Base-by-base conservation (phyloP, 30 jellyfish, hydroid and myxozoan species). In the Pelagia noctiluca region DNA sequence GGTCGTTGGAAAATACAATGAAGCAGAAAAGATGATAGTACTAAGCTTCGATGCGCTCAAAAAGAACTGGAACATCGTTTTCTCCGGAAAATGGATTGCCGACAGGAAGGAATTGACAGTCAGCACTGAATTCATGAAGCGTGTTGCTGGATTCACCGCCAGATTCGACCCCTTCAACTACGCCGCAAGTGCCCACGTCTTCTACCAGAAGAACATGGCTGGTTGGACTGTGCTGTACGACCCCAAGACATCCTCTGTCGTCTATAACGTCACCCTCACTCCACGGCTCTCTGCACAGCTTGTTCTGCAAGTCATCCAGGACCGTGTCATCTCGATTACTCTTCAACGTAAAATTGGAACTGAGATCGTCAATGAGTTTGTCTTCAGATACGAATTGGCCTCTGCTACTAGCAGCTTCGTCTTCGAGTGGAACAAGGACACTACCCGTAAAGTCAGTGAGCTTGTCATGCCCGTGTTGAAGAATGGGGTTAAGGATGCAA, bases 341-440 rank as follows among this genome's bases (percentile, higher is more conserved):
- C 28, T 86, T 16, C 97, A 88, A 57, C 78, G 97, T 29, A 34
- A 57, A 33, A 61, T 67, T 19, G 93, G 82, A 18, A 34, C 57
- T 75, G 75, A 66, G 11, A 38, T 69, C 37, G 76, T 84, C 66
- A 89, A 76, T 26, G 97, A 88, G 68, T 21, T 95, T 34, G 64
- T 96, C 19, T 52, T 95, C 74, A 75, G 73, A 30, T 95, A 88
- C 88, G 85, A 78, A 62, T 82, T 95, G 63, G 36, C 96, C 36
- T 54, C 95, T 12, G 60, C 87, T 1, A 76, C 82, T 47, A 76
- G 97, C 89, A 82, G 80, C 52, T 72, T 95, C 46, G 54, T 76
- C 69, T 76, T 95, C 23, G 83, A 89, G 64, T 95, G 96, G 97
- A 95, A 95, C 95, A 73, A 83, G 36, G 97, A 86, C 26, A 83